Percentiles rank a stretch among this genome's conserved stretches.
Evolutionary conservation across 2,113 vertebrate species (phyloP).

Genomic region (Lagopus muta): DNA sequence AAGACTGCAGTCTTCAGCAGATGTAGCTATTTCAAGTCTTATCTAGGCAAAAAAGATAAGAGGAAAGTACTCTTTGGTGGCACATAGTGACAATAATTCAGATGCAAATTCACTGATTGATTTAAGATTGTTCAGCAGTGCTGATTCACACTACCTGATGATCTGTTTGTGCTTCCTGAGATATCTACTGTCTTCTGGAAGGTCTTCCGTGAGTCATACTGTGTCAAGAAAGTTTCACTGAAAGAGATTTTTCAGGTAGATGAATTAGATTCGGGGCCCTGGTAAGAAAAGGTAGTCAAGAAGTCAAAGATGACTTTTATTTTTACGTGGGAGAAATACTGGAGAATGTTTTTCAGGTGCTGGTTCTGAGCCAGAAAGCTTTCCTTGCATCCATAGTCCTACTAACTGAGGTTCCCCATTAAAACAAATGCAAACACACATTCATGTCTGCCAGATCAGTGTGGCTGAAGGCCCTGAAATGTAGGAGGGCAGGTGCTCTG

Average conservation of each 20-base stretch:
- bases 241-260: background rate
- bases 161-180: background rate
- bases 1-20: background rate
- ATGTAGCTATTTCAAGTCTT: background rate
- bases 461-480: background rate
- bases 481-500: background rate
- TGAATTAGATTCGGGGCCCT: background rate
- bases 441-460: background rate
- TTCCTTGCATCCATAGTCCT: background rate
- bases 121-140: background rate
- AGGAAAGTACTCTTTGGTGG: background rate
- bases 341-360: background rate
- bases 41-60: background rate
- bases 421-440: background rate
- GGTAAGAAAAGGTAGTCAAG: background rate
- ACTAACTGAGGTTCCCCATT: background rate
- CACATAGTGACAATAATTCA: background rate
- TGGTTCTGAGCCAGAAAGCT: background rate
- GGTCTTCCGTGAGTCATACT: background rate
- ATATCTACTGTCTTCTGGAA: background rate
- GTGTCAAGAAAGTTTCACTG: background rate
- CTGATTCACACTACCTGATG: background rate
- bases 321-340: background rate
- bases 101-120: background rate
- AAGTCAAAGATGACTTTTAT: background rate